Evolutionary conservation across 2,888 invertebrate species (phyloP).

Genomic region (Cristatella mucedo): DNA sequence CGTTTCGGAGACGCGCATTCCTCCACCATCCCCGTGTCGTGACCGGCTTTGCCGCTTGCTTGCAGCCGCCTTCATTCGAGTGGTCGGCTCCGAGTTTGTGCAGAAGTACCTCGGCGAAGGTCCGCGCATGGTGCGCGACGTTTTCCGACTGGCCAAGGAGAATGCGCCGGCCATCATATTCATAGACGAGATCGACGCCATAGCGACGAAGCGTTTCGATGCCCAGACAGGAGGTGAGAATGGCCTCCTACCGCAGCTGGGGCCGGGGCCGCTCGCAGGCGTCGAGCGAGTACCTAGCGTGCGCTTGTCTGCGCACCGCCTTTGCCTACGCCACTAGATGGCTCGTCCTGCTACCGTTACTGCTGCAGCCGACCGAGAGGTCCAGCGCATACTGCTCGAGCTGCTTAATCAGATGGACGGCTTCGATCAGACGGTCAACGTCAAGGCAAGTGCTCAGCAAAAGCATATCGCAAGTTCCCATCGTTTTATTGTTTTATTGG

Average conservation of each 20-base stretch:
- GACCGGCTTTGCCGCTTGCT: no score
- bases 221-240: constrained; percentile 68
- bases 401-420: constrained; percentile 99
- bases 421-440: constrained; percentile 99
- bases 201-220: constrained; percentile 91
- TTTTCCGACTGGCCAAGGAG: constrained; percentile 94
- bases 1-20: no score
- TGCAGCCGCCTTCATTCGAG: constrained; percentile 83
- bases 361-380: constrained; percentile 71
- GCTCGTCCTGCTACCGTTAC: no score
- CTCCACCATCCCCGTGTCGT: no score
- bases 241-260: not conserved
- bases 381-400: constrained; percentile 89
- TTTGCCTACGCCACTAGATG: no score
- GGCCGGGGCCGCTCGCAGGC: no score
- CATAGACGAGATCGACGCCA: constrained; percentile 99
- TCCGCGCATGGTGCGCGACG: constrained; percentile 96
- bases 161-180: constrained; percentile 99
- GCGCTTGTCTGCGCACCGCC: no score
- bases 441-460: constrained; percentile 55
- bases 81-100: constrained; percentile 97
- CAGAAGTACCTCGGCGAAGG: constrained; percentile 98
- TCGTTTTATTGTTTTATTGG: no score
- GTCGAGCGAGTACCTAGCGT: no score
- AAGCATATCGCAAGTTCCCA: no score